Evolutionary conservation across 2,113 vertebrate species (phyloP).

Genomic region (Accipiter virgatus): DNA sequence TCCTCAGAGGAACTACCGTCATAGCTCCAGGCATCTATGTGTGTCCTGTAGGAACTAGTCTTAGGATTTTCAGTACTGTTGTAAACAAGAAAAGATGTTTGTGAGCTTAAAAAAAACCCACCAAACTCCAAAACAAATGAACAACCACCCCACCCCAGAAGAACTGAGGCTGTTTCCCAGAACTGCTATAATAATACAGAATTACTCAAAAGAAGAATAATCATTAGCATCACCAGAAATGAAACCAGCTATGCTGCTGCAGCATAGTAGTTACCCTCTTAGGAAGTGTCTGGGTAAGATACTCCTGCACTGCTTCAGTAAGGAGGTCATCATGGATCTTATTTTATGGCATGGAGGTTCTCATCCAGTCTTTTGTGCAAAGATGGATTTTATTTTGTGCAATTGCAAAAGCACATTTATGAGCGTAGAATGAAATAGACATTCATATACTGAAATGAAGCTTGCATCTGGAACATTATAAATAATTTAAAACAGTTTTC

Average conservation of each 20-base stretch:
- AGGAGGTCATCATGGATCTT: not conserved
- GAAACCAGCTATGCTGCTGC: not conserved
- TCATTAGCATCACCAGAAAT: not conserved
- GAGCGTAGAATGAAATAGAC: not conserved
- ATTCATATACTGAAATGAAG: not conserved
- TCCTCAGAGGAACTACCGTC: not conserved
- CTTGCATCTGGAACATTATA: not conserved
- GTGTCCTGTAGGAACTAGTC: not conserved
- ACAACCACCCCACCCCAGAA: not conserved
- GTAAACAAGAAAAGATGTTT: not conserved
- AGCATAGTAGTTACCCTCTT: not conserved
- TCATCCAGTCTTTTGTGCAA: not conserved
- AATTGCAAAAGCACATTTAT: not conserved
- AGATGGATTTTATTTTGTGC: not conserved
- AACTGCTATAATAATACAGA: not conserved
- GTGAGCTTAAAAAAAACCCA: not conserved
- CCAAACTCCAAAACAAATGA: not conserved
- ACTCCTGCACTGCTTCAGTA: not conserved
- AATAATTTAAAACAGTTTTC: not conserved
- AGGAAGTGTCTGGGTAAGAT: not conserved
- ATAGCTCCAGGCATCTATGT: not conserved
- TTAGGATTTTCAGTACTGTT: not conserved
- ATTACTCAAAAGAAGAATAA: not conserved
- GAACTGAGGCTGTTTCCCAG: not conserved
- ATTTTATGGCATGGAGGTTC: not conserved